Conservation (phyloP, 2,888 invertebrate genomes). For the Dasypolia templi region DNA sequence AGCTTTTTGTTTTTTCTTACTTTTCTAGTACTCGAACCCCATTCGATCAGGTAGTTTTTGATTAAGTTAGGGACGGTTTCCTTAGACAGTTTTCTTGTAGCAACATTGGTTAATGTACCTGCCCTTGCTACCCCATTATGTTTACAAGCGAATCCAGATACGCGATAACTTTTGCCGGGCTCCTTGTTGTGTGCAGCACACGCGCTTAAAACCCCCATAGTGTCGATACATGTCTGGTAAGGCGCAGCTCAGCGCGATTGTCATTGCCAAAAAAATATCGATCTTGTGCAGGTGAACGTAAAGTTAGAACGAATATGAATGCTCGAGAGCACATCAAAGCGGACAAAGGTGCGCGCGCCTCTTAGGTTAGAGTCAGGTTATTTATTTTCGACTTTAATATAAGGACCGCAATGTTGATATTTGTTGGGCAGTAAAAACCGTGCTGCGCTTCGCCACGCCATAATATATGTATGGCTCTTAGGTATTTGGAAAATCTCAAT, state of each 20-base stretch:
- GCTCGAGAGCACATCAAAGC: not conserved
- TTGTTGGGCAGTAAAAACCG: not conserved
- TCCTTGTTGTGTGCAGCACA: not conserved
- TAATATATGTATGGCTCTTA: not conserved
- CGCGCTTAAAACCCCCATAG: not conserved
- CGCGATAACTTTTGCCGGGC: not conserved
- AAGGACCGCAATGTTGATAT: not conserved
- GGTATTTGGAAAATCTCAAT: not conserved
- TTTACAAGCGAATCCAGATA: not conserved
- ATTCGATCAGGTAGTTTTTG: too few species aligned
- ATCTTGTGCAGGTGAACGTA: not conserved
- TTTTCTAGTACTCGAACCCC: too few species aligned
- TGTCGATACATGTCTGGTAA: not conserved
- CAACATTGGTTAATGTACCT: too few species aligned
- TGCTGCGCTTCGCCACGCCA: not conserved
- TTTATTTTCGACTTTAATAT: not conserved
- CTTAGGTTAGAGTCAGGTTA: not conserved
- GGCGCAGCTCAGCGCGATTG: not conserved
- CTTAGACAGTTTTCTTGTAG: too few species aligned
- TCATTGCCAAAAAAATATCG: not conserved
- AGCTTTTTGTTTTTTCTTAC: too few species aligned
- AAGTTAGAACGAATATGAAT: too few species aligned
- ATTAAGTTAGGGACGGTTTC: too few species aligned
- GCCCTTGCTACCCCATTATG: too few species aligned
- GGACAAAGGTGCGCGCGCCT: not conserved